Evolutionary conservation across 1,140 invertebrate species (phyloP), one percentile per base, ranked within the genome.

Genomic region (Triops cancriformis): DNA sequence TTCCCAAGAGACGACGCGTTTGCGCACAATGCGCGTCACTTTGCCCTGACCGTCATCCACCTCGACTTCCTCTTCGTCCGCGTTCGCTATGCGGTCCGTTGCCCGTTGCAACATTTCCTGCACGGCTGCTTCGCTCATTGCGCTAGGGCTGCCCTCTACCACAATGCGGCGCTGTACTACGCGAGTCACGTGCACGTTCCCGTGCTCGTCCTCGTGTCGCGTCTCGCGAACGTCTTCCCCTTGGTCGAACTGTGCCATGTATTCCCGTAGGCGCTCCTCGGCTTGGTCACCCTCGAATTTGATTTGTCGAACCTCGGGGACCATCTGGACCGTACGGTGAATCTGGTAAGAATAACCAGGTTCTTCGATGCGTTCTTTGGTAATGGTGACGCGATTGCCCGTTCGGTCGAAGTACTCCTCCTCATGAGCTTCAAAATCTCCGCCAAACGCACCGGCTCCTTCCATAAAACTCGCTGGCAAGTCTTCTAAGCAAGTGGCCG

Each of bases 281-380:
- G 87, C 87, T 79, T 88, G 85, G 23, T 84, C 83, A 14, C 88
- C 88, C 78, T 82, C 84, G 79, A 89, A 89, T n/a, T 87, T 88
- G 23, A 89, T 82, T 80, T 86, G 86, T 51, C 83, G 83, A 10
- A 89, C 82, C 82, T 88, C 86, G 4, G 87, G 85, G 6, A 86
- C 85, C 76, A 88, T 80, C 82, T 86, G 83, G 27, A 88, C 85
- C 72, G 83, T 84, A 73, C 86, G 82, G 26, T 86, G 85, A 74
- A 86, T 84, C 6, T 83, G 84, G 77, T 86, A 85, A 7, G 85
- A 84, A 79, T 82, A 87, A 23, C 82, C 81, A 2, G 23, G 73
- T 45, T 82, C 82, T 74, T 83, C 84, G 73, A 81, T 82, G 26
- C 51, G 51, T 23, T 64, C 51, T 23, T 64, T 64, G 6, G 14